Evolutionary conservation across 2,888 invertebrate species (phyloP), one percentile per base, ranked within the genome.

Genomic region (Entomobrya proxima): DNA sequence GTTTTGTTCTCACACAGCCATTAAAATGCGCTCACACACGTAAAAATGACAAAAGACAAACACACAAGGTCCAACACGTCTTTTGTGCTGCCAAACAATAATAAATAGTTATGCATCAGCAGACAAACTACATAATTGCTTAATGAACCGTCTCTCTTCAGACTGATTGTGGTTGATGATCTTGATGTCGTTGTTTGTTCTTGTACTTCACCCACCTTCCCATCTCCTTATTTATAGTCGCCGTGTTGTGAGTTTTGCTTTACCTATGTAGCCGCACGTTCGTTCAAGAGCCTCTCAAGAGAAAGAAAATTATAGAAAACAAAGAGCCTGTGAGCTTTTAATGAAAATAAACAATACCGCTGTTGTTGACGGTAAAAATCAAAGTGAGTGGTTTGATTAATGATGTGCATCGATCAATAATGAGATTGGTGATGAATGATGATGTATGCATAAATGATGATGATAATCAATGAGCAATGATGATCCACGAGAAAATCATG

Each of bases 81-180:
- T 27, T 30, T 64, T n/a, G n/a, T n/a, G n/a, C n/a, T n/a, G n/a
- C n/a, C n/a, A n/a, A n/a, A n/a, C n/a, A n/a, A n/a, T n/a, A n/a
- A n/a, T n/a, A n/a, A 64, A 64, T 35, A 1, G 18, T 64, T n/a
- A n/a, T 2, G 64, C 37, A 64, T 64, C 64, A 64, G 35, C 18
- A 64, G 37, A 64, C 64, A 64, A 64, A 64, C 64, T 32, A 64
- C 35, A 64, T 64, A 74, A 74, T 74, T 74, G 74, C 47, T 50
- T 74, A 74, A 74, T 74, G 74, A 74, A 74, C 50, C 13, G 30
- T 74, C 50, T 50, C 64, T 58, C 55, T 27, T 4, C 37, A 18
- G 64, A 35, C 37, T 64, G 64, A 64, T 64, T 61, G 18, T 35
- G 32, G 30, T 13, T 30, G 58, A 64, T 64, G 35, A 2, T 64